Evolutionary conservation across 2,888 invertebrate genomes (phyloP).

Genomic region (Pyrgus malvae): DNA sequence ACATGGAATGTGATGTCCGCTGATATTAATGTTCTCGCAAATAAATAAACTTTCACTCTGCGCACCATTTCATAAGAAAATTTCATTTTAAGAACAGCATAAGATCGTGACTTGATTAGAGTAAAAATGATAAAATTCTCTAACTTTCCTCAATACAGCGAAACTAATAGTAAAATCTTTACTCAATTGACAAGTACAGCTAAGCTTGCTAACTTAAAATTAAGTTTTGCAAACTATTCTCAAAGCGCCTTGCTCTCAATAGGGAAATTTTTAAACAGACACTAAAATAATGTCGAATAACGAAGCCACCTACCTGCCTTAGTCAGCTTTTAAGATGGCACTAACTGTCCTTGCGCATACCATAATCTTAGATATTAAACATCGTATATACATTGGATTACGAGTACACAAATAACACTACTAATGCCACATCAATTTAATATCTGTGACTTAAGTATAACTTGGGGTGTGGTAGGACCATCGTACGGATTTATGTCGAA

Average conservation of each 20-base stretch:
- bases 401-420: slow-evolving; percentile 25
- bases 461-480: slow-evolving; percentile 1
- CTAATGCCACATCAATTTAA: slow-evolving; percentile 11
- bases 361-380: slow-evolving; percentile 25
- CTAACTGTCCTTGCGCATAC: slow-evolving; percentile 20
- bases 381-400: slow-evolving; percentile 25
- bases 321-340: slow-evolving; percentile 26
- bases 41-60: slow-evolving; percentile 42
- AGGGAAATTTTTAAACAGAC: not conserved
- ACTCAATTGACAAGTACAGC: slow-evolving; percentile 7
- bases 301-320: slow-evolving; percentile 23
- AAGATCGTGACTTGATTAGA: slow-evolving; percentile 30
- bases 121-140: slow-evolving; percentile 37
- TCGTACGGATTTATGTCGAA: slow-evolving; percentile 1
- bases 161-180: slow-evolving; percentile 9
- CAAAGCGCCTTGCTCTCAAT: not conserved
- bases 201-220: slow-evolving; percentile 15
- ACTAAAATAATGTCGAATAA: slow-evolving; percentile 14
- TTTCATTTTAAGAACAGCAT: slow-evolving; percentile 30
- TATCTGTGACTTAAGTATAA: slow-evolving; percentile 22
- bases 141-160: slow-evolving; percentile 26
- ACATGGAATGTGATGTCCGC: slow-evolving; percentile 73
- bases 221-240: slow-evolving; percentile 21
- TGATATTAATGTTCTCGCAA: slow-evolving; percentile 46
- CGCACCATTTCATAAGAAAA: slow-evolving; percentile 57